Evolutionary conservation across 2,888 invertebrate species (phyloP), one percentile per base, ranked within the genome.

Genomic region (Strigamia crassipes): DNA sequence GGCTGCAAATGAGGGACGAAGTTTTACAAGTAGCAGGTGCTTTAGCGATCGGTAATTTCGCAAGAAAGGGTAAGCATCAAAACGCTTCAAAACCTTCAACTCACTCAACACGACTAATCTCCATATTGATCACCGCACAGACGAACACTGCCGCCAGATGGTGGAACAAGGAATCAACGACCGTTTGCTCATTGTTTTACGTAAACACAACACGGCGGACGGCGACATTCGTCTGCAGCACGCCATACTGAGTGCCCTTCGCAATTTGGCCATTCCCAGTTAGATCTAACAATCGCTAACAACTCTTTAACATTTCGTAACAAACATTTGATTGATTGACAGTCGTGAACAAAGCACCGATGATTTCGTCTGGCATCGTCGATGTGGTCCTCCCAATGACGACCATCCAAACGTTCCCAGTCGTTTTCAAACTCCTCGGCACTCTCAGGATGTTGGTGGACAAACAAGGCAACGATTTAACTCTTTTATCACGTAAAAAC

Each of bases 31-130:
- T 93, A n/a, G 93, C 95, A 0, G 95, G 94, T 0, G 92, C 95
- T 4, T 89, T 96, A 84, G 95, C 95, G 0, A 90, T 96, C 84
- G 96, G 95, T 0, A 96, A 96, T 89, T 96, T 96, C 88, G 96
- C 96, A 0, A 90, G 96, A 73, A 93, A 93, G 84, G 90, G 90
- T 90, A 81, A 84, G n/a, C n/a, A n/a, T n/a, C n/a, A n/a, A n/a
- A n/a, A n/a, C n/a, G n/a, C n/a, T n/a, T n/a, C n/a, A n/a, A n/a
- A n/a, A n/a, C n/a, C n/a, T n/a, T n/a, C n/a, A n/a, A n/a, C n/a
- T n/a, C n/a, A n/a, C n/a, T n/a, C n/a, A 83, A 10, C 34, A n/a
- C 6, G 4, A 34, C 34, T 34, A 34, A 34, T 5, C 34, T 34
- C 34, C 34, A 34, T 34, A 5, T 34, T 6, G 4, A 34, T 5